These are phyloP conservation scores for Leptopilina myrica DNA, from an alignment of 2,888 invertebrate genomes.

Conservation along the genomic window DNA sequence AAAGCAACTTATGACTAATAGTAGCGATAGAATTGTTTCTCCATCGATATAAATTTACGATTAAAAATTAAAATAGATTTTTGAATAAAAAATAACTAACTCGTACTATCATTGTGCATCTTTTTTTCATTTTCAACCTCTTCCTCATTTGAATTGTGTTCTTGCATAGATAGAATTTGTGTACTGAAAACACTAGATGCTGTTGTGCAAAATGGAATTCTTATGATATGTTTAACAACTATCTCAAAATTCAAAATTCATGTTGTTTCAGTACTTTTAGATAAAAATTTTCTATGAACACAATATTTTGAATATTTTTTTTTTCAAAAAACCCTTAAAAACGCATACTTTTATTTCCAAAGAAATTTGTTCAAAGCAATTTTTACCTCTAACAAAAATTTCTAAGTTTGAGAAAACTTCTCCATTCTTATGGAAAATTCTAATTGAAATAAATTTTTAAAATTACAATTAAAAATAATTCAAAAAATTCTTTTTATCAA, in stretches of 20 bases:
- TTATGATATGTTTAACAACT: slow-evolving; percentile 40
- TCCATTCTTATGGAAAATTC: no score
- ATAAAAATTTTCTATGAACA: background rate
- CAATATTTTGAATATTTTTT: no score
- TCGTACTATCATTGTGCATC: slow-evolving; percentile 36
- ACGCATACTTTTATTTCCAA: no score
- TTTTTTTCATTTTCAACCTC: background rate
- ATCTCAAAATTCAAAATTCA: slow-evolving; percentile 21
- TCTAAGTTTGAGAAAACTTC: no score
- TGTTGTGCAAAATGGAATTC: slow-evolving; percentile 32
- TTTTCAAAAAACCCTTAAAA: no score
- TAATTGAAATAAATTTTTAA: no score
- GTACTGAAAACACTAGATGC: slow-evolving; percentile 24
- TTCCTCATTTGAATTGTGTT: background rate
- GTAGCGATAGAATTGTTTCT: background rate
- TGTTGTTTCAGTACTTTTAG: background rate
- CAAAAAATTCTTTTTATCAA: no score
- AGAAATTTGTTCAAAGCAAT: no score
- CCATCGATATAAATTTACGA: slow-evolving; percentile 9
- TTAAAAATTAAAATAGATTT: slow-evolving; percentile 14
- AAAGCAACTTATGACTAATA: slow-evolving; percentile 26
- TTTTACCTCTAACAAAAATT: no score
- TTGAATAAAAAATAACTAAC: slow-evolving; percentile 16
- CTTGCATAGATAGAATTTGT: background rate
- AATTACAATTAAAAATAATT: no score